phyloP scores from a whole-genome alignment of 2,888 invertebrate genomes.

The Lingula anatina region DNA sequence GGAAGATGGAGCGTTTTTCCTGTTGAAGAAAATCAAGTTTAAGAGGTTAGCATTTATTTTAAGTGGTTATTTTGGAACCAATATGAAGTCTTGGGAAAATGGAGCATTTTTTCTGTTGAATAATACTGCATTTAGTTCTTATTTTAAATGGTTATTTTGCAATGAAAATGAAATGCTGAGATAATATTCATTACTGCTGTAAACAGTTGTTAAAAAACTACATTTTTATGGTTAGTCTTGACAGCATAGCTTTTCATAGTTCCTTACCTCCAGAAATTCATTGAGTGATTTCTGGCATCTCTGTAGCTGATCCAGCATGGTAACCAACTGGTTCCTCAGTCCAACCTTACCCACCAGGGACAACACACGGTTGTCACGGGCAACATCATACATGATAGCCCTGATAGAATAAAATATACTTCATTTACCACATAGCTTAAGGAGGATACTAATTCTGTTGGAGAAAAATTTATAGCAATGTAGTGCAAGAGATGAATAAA shows the following conservation, averaged over 20 bases:
- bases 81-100: conserved; percentile 91
- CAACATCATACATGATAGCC: conserved; percentile 74
- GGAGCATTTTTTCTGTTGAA: conserved; percentile 77
- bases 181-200: no score
- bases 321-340: conserved; percentile 68
- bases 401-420: conserved; percentile 51
- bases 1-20: conserved; percentile 91
- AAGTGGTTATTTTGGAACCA: no score
- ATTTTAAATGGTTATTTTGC: no score
- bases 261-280: conserved; percentile 81
- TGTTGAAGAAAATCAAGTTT: conserved; percentile 48
- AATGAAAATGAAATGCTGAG: conserved; percentile 90
- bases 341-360: conserved; percentile 66
- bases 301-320: conserved; percentile 79
- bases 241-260: no score
- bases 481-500: no score
- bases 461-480: no score
- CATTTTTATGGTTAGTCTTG: no score
- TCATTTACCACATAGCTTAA: no score
- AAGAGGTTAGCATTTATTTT: no score
- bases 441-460: no score
- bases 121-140: conserved; percentile 1
- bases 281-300: conserved; percentile 92
- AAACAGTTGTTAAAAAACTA: no score
- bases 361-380: conserved; percentile 73